Conservation (phyloP, 2,797 vertebrate species). For the Phrynocephalus vlangalii region DNA sequence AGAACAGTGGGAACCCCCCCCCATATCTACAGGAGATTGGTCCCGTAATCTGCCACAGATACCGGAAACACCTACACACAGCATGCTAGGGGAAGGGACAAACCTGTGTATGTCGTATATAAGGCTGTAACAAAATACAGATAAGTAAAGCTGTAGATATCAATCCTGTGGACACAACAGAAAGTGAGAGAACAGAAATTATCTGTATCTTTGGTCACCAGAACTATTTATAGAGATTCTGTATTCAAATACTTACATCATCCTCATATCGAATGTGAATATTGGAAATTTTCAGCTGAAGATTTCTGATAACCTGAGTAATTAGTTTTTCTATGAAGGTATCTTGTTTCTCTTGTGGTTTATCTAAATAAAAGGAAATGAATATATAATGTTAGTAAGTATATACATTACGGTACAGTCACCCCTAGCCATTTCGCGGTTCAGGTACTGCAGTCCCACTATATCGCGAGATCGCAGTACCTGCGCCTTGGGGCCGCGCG, state of each 20-base stretch:
- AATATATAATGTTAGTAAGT: constrained; percentile 5
- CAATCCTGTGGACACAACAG: too few relatives aligned
- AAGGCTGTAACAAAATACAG: not conserved
- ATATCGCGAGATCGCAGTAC: too few relatives aligned
- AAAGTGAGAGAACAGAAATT: constrained; percentile 28
- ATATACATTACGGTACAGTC: not conserved
- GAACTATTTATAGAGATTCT: not conserved
- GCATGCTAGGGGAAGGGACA: too few relatives aligned
- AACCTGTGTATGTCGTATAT: not conserved
- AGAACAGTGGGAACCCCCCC: too few relatives aligned
- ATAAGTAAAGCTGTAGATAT: too few relatives aligned
- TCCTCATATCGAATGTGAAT: constrained; percentile 98
- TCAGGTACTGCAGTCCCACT: too few relatives aligned
- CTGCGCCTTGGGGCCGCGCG: too few relatives aligned
- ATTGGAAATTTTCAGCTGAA: constrained; percentile 96
- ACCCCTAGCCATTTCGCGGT: too few relatives aligned
- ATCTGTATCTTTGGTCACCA: not conserved
- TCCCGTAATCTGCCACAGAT: too few relatives aligned
- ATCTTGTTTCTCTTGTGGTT: constrained; percentile 90
- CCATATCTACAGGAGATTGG: too few relatives aligned
- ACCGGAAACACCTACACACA: too few relatives aligned
- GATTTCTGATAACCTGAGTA: constrained; percentile 98
- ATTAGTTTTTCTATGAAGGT: constrained; percentile 95
- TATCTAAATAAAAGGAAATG: constrained; percentile 77
- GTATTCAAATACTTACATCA: constrained; percentile 86